Percentiles rank a stretch among this genome's conserved stretches.
phyloP scores from a whole-genome alignment of 2,888 invertebrate species.

The Imbricaverruca yamaguchii region DNA sequence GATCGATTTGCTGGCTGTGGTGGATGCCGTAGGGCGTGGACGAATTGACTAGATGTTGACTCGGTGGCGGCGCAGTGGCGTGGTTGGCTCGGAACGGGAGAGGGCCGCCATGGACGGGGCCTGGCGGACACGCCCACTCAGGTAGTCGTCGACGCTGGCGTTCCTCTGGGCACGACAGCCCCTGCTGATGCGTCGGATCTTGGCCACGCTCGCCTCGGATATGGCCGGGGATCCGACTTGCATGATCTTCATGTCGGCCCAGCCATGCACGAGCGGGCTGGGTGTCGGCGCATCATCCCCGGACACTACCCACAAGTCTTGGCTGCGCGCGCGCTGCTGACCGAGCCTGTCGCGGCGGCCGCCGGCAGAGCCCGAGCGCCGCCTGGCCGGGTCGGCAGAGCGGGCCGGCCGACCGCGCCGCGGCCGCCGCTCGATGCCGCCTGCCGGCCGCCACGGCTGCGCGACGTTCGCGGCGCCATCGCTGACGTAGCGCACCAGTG shows the following conservation, averaged over 20 bases:
- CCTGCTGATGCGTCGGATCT: background rate
- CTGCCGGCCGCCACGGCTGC: conserved; percentile 68
- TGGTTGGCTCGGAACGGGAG: background rate
- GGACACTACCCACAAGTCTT: conserved; percentile 48
- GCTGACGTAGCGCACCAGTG: conserved; percentile 67
- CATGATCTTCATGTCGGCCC: too few relatives aligned
- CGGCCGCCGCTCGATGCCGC: conserved; percentile 67
- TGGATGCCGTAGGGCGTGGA: too few relatives aligned
- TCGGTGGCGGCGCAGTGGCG: background rate
- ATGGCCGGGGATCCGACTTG: background rate
- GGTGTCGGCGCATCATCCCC: conserved; percentile 58
- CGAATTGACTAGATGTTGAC: background rate
- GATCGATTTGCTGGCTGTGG: too few relatives aligned
- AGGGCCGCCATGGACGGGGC: too few relatives aligned
- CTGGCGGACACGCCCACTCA: background rate
- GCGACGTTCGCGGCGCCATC: conserved; percentile 72
- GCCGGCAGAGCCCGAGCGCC: conserved; percentile 76
- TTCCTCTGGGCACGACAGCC: background rate
- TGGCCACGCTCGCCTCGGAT: background rate
- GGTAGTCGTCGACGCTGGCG: background rate
- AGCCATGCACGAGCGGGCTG: conserved; percentile 34
- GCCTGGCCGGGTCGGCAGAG: conserved; percentile 84
- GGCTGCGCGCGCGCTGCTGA: conserved; percentile 41
- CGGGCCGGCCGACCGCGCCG: conserved; percentile 68
- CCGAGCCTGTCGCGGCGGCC: conserved; percentile 50